Base-by-base conservation (phyloP, 2,797 vertebrate genomes). In the Gymnodraco acuticeps region DNA sequence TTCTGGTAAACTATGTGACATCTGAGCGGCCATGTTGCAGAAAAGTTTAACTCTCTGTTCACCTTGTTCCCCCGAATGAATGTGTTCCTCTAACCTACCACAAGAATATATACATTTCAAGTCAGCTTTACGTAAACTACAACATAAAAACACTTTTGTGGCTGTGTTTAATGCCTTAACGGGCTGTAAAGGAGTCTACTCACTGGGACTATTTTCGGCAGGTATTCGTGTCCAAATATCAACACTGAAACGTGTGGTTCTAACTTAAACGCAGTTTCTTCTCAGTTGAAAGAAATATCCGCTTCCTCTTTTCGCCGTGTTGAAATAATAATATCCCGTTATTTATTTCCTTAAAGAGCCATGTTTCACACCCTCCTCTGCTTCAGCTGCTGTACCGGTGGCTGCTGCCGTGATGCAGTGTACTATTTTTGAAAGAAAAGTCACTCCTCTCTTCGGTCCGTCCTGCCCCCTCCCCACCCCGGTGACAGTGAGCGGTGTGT, bases 11-110 rank as follows among this genome's bases (percentile, higher is more conserved):
- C 80, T 82, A 75, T 20, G 82, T 89, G 90, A 93, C 89, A 91
- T 87, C 80, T 87, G 81, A 92, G 92, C 93, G 87, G 93, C 93
- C 93, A 93, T 93, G 10, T 93, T 93, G 93, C 69, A 82, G 78
- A 85, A 86, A 92, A 92, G 31, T 93, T 92, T 82, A 87, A 91
- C 91, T 93, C 89, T 75, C 84, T 81, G 66, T 88, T 91, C 82
- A 92, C 90, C 89, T 91, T 82, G 82, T 88, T 77, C 76, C 80
- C 43, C 64, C 67, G 74, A 88, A 86, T 86, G 51, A 88, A 88
- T 59, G 77, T 20, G 77, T 1, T 51, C 23, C 33, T 3, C 50
- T 2, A 54, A 78, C 60, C 31, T 31, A 12, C 27, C 10, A n/a
- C 70, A 70, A 64, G 66, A 13, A 0, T 3, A 0, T 2, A 2